phyloP scores from a whole-genome alignment of 2,113 vertebrate genomes.

The Macheiramphus alcinus region DNA sequence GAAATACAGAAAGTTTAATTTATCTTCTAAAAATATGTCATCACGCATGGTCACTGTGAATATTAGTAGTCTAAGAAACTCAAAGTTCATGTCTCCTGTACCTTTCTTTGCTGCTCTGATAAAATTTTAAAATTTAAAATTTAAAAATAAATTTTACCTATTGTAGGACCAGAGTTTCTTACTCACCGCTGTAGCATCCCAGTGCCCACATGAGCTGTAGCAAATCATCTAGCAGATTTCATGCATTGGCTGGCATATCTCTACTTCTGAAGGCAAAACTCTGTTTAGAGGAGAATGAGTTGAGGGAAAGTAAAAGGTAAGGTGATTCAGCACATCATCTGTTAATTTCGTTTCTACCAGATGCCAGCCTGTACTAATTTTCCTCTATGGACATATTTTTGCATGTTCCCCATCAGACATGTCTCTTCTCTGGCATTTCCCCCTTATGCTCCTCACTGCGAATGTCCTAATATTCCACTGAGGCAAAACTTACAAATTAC shows the following conservation, averaged over 20 bases:
- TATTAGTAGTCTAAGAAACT: background rate
- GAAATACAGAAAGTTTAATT: background rate
- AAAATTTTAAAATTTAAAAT: background rate
- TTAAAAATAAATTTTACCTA: background rate
- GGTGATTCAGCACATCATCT: background rate
- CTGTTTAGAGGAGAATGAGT: background rate
- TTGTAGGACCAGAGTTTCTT: background rate
- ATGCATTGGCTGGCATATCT: background rate
- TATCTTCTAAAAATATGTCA: background rate
- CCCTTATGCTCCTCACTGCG: background rate
- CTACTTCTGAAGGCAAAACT: background rate
- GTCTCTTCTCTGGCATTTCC: background rate
- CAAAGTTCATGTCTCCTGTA: background rate
- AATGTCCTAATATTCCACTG: background rate
- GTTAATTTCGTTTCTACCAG: background rate
- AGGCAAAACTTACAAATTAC: background rate
- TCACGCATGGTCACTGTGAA: background rate
- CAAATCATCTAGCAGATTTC: background rate
- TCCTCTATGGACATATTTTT: background rate
- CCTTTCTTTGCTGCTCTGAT: background rate
- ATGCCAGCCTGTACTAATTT: background rate
- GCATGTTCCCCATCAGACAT: background rate
- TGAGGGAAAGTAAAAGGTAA: background rate
- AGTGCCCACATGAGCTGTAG: background rate
- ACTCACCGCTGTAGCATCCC: background rate